Conservation (phyloP, 2,113 vertebrate species). For the Cichladusa arquata region DNA sequence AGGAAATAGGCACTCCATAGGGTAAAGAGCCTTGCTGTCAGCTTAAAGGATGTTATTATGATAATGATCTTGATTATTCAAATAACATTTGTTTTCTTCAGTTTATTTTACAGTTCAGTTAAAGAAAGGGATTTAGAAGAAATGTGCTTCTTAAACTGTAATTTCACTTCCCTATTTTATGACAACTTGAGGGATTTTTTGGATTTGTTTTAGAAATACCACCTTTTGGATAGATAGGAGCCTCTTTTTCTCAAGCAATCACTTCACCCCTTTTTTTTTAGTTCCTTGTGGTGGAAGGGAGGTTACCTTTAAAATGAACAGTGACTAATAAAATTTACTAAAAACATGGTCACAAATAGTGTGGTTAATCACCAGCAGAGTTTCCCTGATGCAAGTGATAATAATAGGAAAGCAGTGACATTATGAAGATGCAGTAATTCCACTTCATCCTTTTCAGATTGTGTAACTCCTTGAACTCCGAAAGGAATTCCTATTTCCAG, state of each 20-base stretch:
- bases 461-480: neutral
- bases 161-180: neutral
- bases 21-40: neutral
- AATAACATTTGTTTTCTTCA: neutral
- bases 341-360: neutral
- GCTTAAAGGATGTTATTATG: neutral
- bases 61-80: neutral
- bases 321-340: neutral
- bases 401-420: neutral
- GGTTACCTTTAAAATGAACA: neutral
- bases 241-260: neutral
- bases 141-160: neutral
- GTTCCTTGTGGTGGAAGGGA: neutral
- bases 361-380: neutral
- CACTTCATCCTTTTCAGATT: neutral
- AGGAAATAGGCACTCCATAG: neutral
- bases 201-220: neutral
- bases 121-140: neutral
- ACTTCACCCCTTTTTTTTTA: neutral
- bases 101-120: neutral
- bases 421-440: neutral
- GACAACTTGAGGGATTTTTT: neutral
- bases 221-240: neutral
- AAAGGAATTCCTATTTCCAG: neutral
- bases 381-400: neutral